Percentiles rank a stretch among this genome's conserved stretches.
phyloP scores from a whole-genome alignment of 2,888 invertebrate species.

The Thelaira solivaga region DNA sequence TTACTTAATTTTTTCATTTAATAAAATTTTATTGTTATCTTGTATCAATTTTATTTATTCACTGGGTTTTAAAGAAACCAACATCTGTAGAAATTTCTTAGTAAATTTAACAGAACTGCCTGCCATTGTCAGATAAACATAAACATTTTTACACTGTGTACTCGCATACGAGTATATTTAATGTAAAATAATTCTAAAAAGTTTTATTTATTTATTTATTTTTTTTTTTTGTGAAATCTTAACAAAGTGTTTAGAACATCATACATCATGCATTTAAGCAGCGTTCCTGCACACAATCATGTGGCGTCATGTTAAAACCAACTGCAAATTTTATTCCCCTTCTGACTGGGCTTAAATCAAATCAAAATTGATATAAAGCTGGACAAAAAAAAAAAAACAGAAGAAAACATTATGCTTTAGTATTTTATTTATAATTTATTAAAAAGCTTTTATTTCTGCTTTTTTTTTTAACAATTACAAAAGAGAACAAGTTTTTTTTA shows the following conservation, averaged over 20 bases:
- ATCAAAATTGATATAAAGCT: slow-evolving; percentile 24
- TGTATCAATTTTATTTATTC: too few species aligned
- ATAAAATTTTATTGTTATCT: too few species aligned
- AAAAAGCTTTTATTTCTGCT: slow-evolving; percentile 45
- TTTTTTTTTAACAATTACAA: neutral
- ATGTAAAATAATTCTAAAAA: too few species aligned
- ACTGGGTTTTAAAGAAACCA: neutral
- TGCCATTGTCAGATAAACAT: neutral
- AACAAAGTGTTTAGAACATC: slow-evolving; percentile 35
- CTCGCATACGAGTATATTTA: too few species aligned
- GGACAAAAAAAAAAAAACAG: neutral
- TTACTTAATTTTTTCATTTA: too few species aligned
- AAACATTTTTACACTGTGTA: too few species aligned
- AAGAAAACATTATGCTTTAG: neutral
- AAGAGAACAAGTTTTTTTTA: slow-evolving; percentile 34
- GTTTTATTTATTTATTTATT: too few species aligned
- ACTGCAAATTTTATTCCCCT: neutral
- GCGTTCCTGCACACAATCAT: slow-evolving; percentile 6
- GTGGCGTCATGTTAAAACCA: slow-evolving; percentile 35
- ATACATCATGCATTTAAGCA: slow-evolving; percentile 25
- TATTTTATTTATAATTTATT: slow-evolving; percentile 36
- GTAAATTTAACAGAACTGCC: neutral
- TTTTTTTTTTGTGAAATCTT: slow-evolving; percentile 11
- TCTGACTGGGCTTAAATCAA: slow-evolving; percentile 34
- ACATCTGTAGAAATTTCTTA: neutral